Conservation (phyloP, 1,140 invertebrate genomes). For the Drosophila chauvacae region DNA sequence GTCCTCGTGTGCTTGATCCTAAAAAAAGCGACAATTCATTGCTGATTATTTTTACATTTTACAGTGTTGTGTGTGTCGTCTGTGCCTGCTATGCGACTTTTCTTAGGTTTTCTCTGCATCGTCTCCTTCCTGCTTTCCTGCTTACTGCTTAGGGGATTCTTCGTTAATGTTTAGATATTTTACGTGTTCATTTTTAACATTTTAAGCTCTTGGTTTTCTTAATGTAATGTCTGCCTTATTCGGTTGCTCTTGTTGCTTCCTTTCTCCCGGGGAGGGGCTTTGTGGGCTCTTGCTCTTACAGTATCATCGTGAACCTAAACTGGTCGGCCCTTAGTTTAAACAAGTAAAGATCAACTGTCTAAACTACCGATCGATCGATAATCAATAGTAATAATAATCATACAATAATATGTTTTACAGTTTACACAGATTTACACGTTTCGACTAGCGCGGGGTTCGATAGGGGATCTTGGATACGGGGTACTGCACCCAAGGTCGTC, state of each 20-base stretch:
- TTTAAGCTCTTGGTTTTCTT: conserved; percentile 66
- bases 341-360: conserved; percentile 75
- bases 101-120: conserved; percentile 47
- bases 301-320: conserved; percentile 60
- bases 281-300: conserved; percentile 45
- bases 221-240: conserved; percentile 76
- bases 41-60: conserved; percentile 68
- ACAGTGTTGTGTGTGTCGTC: conserved; percentile 54
- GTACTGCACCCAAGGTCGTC: conserved; percentile 30
- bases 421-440: conserved; percentile 71
- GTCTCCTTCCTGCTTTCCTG: conserved; percentile 49
- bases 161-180: conserved; percentile 37
- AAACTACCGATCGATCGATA: conserved; percentile 61
- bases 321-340: conserved; percentile 45
- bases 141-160: conserved; percentile 63
- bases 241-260: conserved; percentile 46
- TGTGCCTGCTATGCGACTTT: conserved; percentile 37
- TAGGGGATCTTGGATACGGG: conserved; percentile 27
- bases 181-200: conserved; percentile 55
- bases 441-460: conserved; percentile 46
- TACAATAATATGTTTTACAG: conserved; percentile 74
- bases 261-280: conserved; percentile 24
- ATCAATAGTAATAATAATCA: conserved; percentile 74
- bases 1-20: conserved; percentile 31
- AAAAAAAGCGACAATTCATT: conserved; percentile 68